These are phyloP conservation scores for Luscinia megarhynchos DNA, from an alignment of 2,797 vertebrate species.

Conservation along the genomic window DNA sequence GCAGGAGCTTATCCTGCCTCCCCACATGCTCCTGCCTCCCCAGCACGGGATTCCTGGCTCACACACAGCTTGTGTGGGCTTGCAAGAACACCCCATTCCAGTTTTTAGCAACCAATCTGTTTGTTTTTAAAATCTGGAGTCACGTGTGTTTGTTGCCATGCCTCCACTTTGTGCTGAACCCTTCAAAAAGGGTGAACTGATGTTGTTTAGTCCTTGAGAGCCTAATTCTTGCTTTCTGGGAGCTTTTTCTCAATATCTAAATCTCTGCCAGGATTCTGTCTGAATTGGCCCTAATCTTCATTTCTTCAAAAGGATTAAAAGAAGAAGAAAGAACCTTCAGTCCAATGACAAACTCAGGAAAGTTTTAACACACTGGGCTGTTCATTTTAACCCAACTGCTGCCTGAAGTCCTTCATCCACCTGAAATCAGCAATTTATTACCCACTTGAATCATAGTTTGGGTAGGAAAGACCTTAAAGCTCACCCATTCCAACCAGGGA, in stretches of 20 bases:
- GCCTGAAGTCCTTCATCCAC: not conserved
- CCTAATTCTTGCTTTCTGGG: not conserved
- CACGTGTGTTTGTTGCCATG: not conserved
- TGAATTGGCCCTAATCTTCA: not conserved
- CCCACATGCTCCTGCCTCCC: not conserved
- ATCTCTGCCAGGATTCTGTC: not conserved
- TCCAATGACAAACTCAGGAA: not conserved
- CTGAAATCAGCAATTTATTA: not conserved
- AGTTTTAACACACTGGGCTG: not conserved
- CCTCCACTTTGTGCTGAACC: not conserved
- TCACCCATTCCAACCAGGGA: not conserved
- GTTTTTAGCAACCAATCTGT: not conserved
- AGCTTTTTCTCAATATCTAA: not conserved
- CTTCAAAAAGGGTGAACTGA: not conserved
- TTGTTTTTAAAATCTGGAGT: not conserved
- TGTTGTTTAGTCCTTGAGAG: rapidly evolving
- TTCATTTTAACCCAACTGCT: not conserved
- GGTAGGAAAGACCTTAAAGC: not conserved
- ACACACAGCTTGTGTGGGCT: not conserved
- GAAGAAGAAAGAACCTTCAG: not conserved
- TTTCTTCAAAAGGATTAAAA: not conserved
- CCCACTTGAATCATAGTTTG: not conserved
- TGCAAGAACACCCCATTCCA: not conserved
- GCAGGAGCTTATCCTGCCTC: not conserved
- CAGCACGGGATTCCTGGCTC: not conserved